Conservation (phyloP, 2,797 vertebrate species). For the Halcyon leucocephala region DNA sequence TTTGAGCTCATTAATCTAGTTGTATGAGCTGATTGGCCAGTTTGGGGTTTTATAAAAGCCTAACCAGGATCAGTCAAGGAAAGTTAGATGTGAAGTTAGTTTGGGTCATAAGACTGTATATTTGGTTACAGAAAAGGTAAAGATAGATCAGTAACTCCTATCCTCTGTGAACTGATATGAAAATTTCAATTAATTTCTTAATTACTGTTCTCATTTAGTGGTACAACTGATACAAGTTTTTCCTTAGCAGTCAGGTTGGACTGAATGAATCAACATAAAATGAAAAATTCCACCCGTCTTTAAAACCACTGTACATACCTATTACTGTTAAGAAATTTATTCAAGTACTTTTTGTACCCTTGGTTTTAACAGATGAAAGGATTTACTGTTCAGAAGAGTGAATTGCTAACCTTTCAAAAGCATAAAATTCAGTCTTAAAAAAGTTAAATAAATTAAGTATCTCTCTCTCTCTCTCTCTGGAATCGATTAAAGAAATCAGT, state of each 20-base stretch:
- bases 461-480: background rate
- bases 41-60: background rate
- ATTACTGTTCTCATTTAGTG: background rate
- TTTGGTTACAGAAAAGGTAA: background rate
- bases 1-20: background rate
- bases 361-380: background rate
- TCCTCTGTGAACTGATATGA: background rate
- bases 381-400: background rate
- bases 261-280: background rate
- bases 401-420: slow-evolving; percentile 4
- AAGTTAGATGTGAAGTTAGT: background rate
- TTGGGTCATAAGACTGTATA: background rate
- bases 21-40: background rate
- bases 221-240: background rate
- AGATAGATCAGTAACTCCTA: background rate
- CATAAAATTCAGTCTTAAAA: background rate
- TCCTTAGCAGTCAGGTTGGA: background rate
- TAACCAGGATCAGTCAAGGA: background rate
- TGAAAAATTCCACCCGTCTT: background rate
- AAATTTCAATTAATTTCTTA: background rate
- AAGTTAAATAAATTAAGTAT: background rate
- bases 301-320: background rate
- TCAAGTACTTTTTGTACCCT: background rate
- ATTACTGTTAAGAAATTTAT: background rate
- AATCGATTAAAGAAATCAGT: background rate